A percentile compares a stretch with the other conserved stretches of the same genome.
These are phyloP conservation scores for Rhipidura dahli DNA, from an alignment of 2,113 vertebrate genomes.

Conservation along the genomic window DNA sequence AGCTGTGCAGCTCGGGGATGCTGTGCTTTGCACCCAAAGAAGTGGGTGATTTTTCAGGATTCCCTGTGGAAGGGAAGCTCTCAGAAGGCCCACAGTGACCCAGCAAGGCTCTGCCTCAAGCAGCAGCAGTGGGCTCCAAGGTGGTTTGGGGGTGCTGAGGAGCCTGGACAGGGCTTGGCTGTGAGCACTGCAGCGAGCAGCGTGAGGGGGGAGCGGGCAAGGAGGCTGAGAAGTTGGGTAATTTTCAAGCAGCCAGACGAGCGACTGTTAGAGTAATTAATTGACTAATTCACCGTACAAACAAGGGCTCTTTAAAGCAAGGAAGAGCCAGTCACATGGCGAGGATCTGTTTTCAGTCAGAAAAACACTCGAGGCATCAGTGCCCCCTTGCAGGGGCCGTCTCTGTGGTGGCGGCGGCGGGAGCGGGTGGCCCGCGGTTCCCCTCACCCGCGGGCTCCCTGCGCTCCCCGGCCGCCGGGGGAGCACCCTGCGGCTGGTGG, in stretches of 20 bases:
- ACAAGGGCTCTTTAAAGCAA: constrained; percentile 70
- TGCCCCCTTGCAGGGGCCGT: neutral
- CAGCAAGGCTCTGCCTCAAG: rapidly evolving
- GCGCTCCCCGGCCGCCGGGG: neutral
- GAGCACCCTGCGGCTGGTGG: neutral
- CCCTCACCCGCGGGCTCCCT: rapidly evolving
- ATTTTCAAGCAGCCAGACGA: constrained; percentile 59
- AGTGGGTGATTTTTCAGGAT: too few species aligned
- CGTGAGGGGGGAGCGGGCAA: neutral
- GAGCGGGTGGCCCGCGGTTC: neutral
- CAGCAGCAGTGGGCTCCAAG: rapidly evolving
- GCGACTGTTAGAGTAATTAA: constrained; percentile 76
- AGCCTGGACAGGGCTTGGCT: neutral
- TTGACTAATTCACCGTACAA: constrained; percentile 70
- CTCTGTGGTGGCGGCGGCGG: neutral
- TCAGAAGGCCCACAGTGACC: neutral
- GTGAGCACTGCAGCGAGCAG: neutral
- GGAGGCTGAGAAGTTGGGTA: constrained; percentile 51
- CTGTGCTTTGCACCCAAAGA: neutral
- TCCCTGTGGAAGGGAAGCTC: neutral
- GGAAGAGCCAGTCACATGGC: constrained; percentile 60
- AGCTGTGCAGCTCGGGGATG: rapidly evolving
- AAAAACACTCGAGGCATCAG: constrained; percentile 33
- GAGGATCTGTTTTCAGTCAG: constrained; percentile 67
- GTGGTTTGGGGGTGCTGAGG: neutral